Base-by-base conservation (phyloP, 2,888 invertebrate genomes). In the Stomorhina lunata region DNA sequence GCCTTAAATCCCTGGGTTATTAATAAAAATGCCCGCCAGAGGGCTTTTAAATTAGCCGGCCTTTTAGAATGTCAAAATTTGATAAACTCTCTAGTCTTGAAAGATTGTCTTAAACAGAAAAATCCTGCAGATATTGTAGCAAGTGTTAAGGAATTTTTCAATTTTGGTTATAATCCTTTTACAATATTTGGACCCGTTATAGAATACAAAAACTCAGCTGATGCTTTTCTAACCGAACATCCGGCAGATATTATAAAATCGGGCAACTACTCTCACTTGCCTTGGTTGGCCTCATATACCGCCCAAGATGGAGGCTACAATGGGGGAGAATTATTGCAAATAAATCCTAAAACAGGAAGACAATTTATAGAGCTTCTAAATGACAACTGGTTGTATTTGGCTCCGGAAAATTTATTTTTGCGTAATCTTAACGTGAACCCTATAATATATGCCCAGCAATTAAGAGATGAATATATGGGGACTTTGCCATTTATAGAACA, bases 221-320 rank as follows among this genome's bases (percentile, higher is more conserved):
- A 90, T 0, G 85, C 90, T 7, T 94, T 95, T 91, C 90, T 96
- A n/a, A 92, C 92, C 1, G 92, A 94, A 83, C 92, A 94, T 84
- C 95, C 96, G 0, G 92, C 92, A 85, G 91, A 92, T 57, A 90
- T 92, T 40, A 87, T 91, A 32, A 84, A 86, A 34, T 90, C 92
- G 7, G 94, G 94, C 0, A 90, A 92, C 53, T 93, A 94, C 86
- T 76, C 79, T 1, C 92, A 92, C 57, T 92, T 94, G 82, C 96
- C 96, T 0, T 94, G 95, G 92, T 92, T 96, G 71, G 92, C 94
- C 9, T 93, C 94, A 4, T 92, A 94, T 55, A 94, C 94, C 0
- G 92, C 93, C 27, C 93, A 95, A 69, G 96, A 96, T 89, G 95
- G 95, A 79, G 91, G 95, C 17, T 95, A 94, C 85, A 95, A 95